phyloP scores from a whole-genome alignment of 2,113 vertebrate genomes.

The Plestiodon gilberti region DNA sequence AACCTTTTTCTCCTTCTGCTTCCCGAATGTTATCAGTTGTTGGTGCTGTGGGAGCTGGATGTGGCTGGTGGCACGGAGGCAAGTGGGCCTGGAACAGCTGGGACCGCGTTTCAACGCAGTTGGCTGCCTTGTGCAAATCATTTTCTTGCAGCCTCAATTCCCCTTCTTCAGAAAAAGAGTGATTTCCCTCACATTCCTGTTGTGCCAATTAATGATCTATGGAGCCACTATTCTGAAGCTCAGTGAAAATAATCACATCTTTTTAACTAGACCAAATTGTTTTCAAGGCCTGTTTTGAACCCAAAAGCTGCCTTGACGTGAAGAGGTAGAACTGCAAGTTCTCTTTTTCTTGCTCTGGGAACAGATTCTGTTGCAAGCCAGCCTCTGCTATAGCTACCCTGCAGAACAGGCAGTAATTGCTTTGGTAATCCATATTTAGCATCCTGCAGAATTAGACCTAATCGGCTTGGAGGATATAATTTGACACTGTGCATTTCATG shows the following conservation, averaged over 20 bases:
- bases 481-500: constrained; percentile 57
- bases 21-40: neutral
- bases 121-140: neutral
- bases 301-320: neutral
- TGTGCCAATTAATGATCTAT: neutral
- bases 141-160: neutral
- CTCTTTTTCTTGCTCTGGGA: neutral
- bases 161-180: neutral
- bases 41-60: neutral
- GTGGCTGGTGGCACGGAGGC: neutral
- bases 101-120: neutral
- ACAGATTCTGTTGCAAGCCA: neutral
- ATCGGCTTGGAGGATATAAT: constrained; percentile 68
- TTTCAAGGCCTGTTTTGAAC: neutral
- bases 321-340: too few species aligned
- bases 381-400: constrained; percentile 33
- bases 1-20: neutral
- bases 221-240: neutral
- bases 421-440: constrained; percentile 71
- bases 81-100: neutral
- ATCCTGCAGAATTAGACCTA: constrained; percentile 67
- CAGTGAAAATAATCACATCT: neutral
- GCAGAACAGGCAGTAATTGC: constrained; percentile 67
- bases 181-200: neutral
- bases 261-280: neutral